Evolutionary conservation across 2,888 invertebrate genomes (phyloP).

Genomic region (Autographa pulchrina): DNA sequence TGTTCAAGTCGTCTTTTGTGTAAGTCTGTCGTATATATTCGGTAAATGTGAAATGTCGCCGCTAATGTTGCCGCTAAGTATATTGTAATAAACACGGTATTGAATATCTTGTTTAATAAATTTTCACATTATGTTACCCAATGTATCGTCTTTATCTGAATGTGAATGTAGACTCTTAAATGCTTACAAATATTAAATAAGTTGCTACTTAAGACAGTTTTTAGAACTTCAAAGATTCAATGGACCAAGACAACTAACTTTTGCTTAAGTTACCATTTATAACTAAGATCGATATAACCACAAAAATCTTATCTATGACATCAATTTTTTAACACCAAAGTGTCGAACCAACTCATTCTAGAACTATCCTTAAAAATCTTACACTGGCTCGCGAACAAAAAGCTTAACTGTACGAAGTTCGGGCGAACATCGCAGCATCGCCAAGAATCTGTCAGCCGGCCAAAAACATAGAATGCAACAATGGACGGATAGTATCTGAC

Average conservation of each 20-base stretch:
- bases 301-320: neutral
- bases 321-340: constrained; percentile 9
- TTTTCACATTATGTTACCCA: no score
- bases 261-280: neutral
- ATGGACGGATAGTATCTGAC: constrained; percentile 75
- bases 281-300: neutral
- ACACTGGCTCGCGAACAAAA: constrained; percentile 46
- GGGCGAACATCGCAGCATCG: constrained; percentile 56
- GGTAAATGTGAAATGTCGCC: no score
- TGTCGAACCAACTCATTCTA: constrained; percentile 45
- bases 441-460: constrained; percentile 68
- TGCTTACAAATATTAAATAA: no score
- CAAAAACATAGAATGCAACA: constrained; percentile 80
- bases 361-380: constrained; percentile 43
- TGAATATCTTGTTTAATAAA: no score
- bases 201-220: no score
- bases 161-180: no score
- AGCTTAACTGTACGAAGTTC: constrained; percentile 40
- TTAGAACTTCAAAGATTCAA: no score
- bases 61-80: no score
- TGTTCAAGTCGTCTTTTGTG: neutral
- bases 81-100: no score
- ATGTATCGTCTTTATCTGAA: no score
- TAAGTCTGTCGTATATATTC: neutral
- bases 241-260: no score